Base-by-base conservation (phyloP, 2,888 invertebrate genomes). In the Eilema griseolum region DNA sequence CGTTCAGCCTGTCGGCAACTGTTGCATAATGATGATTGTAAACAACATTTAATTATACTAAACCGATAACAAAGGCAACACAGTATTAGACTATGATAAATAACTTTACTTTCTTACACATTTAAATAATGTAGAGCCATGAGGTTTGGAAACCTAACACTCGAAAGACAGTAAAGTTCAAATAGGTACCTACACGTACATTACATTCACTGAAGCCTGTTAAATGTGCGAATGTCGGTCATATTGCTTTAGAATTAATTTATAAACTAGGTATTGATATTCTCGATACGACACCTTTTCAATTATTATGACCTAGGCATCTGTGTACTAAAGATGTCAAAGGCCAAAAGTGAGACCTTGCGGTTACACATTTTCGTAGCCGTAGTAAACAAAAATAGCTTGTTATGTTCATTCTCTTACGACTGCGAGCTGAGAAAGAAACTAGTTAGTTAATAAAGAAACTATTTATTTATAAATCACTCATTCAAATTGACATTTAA, bases 21-120 rank as follows among this genome's bases (percentile, higher is more conserved):
- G 86, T 90, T 90, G 87, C 85, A 88, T 89, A 90, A 90, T 83
- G 77, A 82, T 81, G 75, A 83, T 86, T 85, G 85, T 86, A 86
- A 86, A 88, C 88, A 86, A 88, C 86, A 85, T 83, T 83, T 87
- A 88, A 88, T 87, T 86, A 85, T 75, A 81, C 76, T 74, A 67
- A 79, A 77, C 77, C 73, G 75, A 72, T 78, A 76, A 76, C 78
- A 80, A 77, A 79, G 72, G 78, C 75, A 78, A 77, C 78, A 74
- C 66, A 75, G 70, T 71, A 69, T 76, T 80, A 74, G 23, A 46
- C 67, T 61, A 28, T 7, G 52, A 52, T 52, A 61, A 61, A 41
- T 10, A 28, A 61, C 31, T 33, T 23, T 67, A 41, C 62, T 62
- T 52, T 37, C 10, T n/a, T 20, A 33, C n/a, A 2, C 20, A n/a